Evolutionary conservation across 2,888 invertebrate species (phyloP), one percentile per base, ranked within the genome.

Genomic region (Sminthurinus aureus): DNA sequence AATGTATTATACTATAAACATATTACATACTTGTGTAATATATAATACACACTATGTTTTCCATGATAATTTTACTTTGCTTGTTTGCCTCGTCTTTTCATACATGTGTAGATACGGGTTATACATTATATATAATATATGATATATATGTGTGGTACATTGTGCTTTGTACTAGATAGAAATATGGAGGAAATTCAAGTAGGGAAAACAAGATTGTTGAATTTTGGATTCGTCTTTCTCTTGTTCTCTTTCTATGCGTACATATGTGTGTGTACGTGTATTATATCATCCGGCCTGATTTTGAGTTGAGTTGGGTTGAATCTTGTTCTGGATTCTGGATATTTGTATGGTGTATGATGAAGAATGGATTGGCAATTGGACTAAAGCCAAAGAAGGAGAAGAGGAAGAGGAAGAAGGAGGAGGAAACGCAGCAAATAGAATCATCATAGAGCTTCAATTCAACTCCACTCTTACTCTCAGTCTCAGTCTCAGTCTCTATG

Each of bases 351-450:
- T n/a, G n/a, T 66, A n/a, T 15, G 69, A 24, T 22, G 69, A 69
- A 22, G 69, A 69, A 24, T 24, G 20, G 24, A 24, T 69, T 69
- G 22, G 69, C 12, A n/a, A 24, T 69, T 69, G 22, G 69, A 24
- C n/a, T 13, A 20, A 69, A 69, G 69, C 24, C 69, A 24, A 24
- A 11, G n/a, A n/a, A 20, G 69, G 4, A 1, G 66, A 20, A 20
- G 4, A 1, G 66, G 69, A 24, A 69, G 24, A 24, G 69, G n/a
- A 66, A 8, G n/a, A n/a, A 69, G 69, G 20, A n/a, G 15, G 15
- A 69, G 69, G 24, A n/a, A 69, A n/a, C 69, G 24, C 11, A 24
- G 20, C 73, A 26, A 38, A 73, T 73, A 73, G 73, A 24, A 73
- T 38, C 73, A 73, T 73, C 73, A 73, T 69, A 38, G 38, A 38